phyloP scores from a whole-genome alignment of 1,140 invertebrate genomes.

The Bombus turneri region DNA sequence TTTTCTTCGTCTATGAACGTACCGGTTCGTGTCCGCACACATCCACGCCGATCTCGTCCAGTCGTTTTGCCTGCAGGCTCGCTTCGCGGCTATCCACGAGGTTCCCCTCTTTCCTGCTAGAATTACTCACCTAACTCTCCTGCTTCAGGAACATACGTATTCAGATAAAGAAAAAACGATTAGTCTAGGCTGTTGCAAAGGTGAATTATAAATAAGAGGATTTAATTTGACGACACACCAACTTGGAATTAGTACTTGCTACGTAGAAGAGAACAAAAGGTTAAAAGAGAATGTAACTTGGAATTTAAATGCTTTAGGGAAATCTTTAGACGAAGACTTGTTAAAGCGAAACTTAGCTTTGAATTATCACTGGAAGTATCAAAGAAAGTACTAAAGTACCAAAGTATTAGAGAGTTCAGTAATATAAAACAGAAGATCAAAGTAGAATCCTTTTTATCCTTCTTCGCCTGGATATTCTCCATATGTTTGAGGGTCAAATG shows the following conservation, averaged over 20 bases:
- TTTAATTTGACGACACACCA: background rate
- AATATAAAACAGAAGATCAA: no score
- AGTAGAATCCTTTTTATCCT: background rate
- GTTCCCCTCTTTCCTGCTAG: conserved; percentile 31
- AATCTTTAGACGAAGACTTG: no score
- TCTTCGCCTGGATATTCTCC: background rate
- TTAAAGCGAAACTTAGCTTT: no score
- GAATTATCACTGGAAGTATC: no score
- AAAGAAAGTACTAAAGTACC: no score
- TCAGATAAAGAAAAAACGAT: conserved; percentile 1
- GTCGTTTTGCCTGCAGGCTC: conserved; percentile 39
- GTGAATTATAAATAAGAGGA: background rate
- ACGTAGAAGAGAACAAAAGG: background rate
- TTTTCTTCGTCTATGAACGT: conserved; percentile 65
- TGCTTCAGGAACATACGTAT: background rate
- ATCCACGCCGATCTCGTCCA: conserved; percentile 3
- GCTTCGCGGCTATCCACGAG: conserved; percentile 30
- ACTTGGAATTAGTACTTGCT: background rate
- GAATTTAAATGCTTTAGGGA: no score
- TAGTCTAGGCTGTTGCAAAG: background rate
- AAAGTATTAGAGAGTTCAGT: no score
- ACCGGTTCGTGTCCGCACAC: conserved; percentile 35
- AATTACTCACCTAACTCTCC: conserved; percentile 25
- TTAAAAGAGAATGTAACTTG: background rate
- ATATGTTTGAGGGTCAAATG: background rate